These are phyloP conservation scores for Sebastes baramenuke DNA, from an alignment of 2,797 vertebrate genomes.

Conservation along the genomic window DNA sequence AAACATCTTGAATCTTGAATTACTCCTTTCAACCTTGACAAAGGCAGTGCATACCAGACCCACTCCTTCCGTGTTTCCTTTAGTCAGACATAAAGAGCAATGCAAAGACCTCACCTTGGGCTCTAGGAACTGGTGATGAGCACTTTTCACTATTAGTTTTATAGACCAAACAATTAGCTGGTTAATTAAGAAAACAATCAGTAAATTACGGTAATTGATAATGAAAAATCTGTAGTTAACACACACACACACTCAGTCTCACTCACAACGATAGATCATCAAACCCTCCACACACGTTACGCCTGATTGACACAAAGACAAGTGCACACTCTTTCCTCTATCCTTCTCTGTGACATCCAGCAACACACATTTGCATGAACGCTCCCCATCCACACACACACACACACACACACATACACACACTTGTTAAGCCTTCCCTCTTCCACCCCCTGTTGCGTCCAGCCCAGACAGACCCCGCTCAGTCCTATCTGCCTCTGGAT, in stretches of 20 bases:
- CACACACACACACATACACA: not conserved
- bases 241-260: not conserved
- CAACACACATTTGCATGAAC: slow-evolving; percentile 26
- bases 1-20: too few relatives aligned
- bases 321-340: not conserved
- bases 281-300: not conserved
- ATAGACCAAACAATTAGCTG: not conserved
- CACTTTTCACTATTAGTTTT: not conserved
- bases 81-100: not conserved
- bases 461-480: slow-evolving; percentile 56
- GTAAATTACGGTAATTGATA: not conserved
- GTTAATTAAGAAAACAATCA: not conserved
- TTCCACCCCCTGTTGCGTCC: slow-evolving; percentile 55
- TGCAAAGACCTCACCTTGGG: too few relatives aligned
- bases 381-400: slow-evolving; percentile 21
- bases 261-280: not conserved
- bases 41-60: too few relatives aligned
- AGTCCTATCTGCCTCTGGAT: slow-evolving; percentile 61
- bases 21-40: too few relatives aligned
- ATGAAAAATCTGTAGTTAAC: not conserved
- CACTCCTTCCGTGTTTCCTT: too few relatives aligned
- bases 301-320: slow-evolving; percentile 34
- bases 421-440: slow-evolving; percentile 51
- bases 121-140: not conserved
- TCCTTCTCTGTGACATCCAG: slow-evolving; percentile 11